These are phyloP conservation scores for Belonocnema kinseyi DNA, from an alignment of 1,140 invertebrate genomes.

Conservation along the genomic window DNA sequence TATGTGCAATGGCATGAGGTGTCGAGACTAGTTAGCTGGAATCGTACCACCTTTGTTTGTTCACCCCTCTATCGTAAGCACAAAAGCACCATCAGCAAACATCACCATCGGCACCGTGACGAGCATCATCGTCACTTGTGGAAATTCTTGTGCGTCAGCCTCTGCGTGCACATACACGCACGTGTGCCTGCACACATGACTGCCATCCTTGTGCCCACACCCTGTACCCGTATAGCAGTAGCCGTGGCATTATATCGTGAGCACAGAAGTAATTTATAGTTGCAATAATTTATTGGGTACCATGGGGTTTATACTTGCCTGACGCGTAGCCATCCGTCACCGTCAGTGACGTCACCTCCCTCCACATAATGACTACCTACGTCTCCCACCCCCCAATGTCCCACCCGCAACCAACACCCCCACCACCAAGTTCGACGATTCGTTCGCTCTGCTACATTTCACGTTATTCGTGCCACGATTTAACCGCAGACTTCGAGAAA, in stretches of 20 bases:
- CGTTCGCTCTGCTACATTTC: constrained; percentile 35
- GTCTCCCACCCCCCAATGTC: constrained; percentile 45
- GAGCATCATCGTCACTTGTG: neutral
- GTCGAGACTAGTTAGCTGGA: constrained; percentile 43
- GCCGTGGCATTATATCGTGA: constrained; percentile 75
- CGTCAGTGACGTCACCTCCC: constrained; percentile 76
- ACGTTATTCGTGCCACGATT: constrained; percentile 36
- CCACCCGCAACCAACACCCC: constrained; percentile 19
- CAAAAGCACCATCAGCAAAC: constrained; percentile 39
- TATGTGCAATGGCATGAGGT: neutral
- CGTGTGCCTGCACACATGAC: constrained; percentile 51
- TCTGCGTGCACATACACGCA: constrained; percentile 34
- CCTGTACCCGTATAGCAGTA: constrained; percentile 68
- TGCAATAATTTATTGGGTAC: constrained; percentile 77
- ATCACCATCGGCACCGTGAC: constrained; percentile 46
- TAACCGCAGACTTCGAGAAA: constrained; percentile 19
- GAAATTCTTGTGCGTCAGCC: constrained; percentile 10
- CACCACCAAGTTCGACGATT: constrained; percentile 20
- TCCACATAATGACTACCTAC: constrained; percentile 74
- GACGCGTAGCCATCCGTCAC: constrained; percentile 76
- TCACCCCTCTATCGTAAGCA: constrained; percentile 47
- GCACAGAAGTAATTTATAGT: constrained; percentile 77
- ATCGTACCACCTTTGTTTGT: constrained; percentile 63
- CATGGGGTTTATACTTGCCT: constrained; percentile 76
- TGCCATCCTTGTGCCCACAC: constrained; percentile 50